Base-by-base conservation (phyloP, 1,140 invertebrate genomes). In the Rhynchophorus ferrugineus region DNA sequence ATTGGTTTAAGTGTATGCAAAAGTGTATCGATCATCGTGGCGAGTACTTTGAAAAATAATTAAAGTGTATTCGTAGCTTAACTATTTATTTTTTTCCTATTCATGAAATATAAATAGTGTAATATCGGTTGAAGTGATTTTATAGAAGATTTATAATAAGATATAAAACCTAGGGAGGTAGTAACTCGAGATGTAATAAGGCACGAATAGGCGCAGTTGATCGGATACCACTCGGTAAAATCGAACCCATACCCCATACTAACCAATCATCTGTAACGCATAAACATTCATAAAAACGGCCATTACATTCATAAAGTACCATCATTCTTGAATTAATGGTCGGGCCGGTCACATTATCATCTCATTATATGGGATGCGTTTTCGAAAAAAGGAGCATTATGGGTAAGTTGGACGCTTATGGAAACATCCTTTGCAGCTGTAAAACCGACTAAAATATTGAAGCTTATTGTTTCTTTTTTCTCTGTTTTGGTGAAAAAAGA, bases 221-320 rank as follows among this genome's bases (percentile, higher is more conserved):
- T 38, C 5, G 6, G 5, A 11, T 17, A 2, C 33, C 24, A n/a
- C 13, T 33, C 43, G 19, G 18, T 22, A 18, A 44, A 41, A 48
- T 54, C 38, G 52, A 44, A 49, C 34, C 46, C 53, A 49, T 48
- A 44, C 17, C n/a, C 47, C 9, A 67, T 69, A 66, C 56, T 66
- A 69, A 69, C 65, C 67, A 69, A 69, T 69, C 67, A 69, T 69
- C 57, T 67, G 63, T 67, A 69, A 62, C 67, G 59, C 65, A 69
- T 69, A 69, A 69, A 69, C 52, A 69, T 66, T 61, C 62, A 69
- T 69, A 69, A 69, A 69, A 66, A 53, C 61, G 50, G 64, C 66
- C 67, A 54, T 67, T 65, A 66, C 63, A 57, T 61, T 60, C 65
- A 61, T 67, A 65, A 68, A 68, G 60, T 65, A 61, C 61, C 54